Base-by-base conservation (phyloP, 2,797 vertebrate species). In the Numenius phaeopus region DNA sequence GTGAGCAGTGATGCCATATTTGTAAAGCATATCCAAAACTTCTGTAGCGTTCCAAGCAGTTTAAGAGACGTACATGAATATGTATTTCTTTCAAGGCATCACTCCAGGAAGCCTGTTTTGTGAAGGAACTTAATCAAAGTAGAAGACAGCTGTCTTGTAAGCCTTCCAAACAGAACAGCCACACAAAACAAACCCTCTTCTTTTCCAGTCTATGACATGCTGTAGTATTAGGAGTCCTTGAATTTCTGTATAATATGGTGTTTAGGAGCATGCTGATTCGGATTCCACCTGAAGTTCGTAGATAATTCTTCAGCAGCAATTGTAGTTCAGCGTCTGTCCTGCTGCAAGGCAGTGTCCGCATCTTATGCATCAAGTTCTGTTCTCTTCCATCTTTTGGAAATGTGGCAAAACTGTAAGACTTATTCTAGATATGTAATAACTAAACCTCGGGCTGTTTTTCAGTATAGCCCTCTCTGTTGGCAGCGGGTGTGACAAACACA, bases 91-190 rank as follows among this genome's bases (percentile, higher is more conserved):
- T 64, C 66, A 92, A 96, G 86, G 80, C 62, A 64, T 86, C 66
- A n/a, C 82, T 95, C 79, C 79, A 92, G 88, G 57, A 91, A 96
- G 50, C n/a, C 61, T 95, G 50, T 91, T 96, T 94, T 85, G 37
- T 94, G 83, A 92, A 96, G 89, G 89, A 96, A 89, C 83, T 47
- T 90, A 89, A 94, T 96, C 87, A 80, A 94, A 94, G 78, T 59
- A 84, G 83, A 72, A 94, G 90, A 94, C 81, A 96, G 54, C 84
- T 96, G 54, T 92, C 67, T 89, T 85, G n/a, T 84, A 92, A 94
- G 66, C 87, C 64, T 96, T 97, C 67, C 88, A 94, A 92, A 94
- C 2, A 87, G 64, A 96, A 70, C 50, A 95, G 70, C 61, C 71
- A 71, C n/a, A 50, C 49, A 89, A 94, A 96, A 94, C 37, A 93